phyloP scores from a whole-genome alignment of 2,888 invertebrate genomes.

The Drosophila diplacantha region DNA sequence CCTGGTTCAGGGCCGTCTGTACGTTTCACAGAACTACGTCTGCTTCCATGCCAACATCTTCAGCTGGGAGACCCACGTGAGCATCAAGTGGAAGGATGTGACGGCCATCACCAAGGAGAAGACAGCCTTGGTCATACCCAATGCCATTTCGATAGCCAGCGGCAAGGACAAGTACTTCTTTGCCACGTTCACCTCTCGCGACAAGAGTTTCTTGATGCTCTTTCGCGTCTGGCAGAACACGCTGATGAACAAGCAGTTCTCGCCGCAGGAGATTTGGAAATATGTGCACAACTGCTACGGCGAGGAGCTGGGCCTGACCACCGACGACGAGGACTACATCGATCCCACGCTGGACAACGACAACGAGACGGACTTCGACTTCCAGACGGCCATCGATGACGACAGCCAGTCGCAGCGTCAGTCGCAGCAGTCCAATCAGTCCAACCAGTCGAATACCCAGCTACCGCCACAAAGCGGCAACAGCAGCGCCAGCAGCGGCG shows the following conservation, averaged over 20 bases:
- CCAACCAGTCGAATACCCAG: constrained; percentile 38
- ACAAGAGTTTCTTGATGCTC: constrained; percentile 96
- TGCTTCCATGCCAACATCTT: constrained; percentile 99
- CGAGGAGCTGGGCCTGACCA: constrained; percentile 93
- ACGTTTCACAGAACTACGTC: constrained; percentile 95
- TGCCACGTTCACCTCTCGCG: constrained; percentile 94
- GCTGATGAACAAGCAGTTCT: constrained; percentile 91
- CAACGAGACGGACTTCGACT: constrained; percentile 64
- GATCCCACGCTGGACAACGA: constrained; percentile 78
- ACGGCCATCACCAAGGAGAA: constrained; percentile 96
- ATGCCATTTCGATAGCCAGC: constrained; percentile 93
- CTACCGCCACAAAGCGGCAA: constrained; percentile 62
- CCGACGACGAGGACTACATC: constrained; percentile 92
- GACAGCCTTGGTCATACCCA: constrained; percentile 95
- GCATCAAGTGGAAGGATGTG: constrained; percentile 92
- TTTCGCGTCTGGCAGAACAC: constrained; percentile 98
- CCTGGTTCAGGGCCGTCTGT: constrained; percentile 95
- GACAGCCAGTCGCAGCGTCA: constrained; percentile 53
- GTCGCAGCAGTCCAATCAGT: constrained; percentile 49
- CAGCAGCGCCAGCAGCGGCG: constrained; percentile 68
- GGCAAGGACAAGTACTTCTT: constrained; percentile 93
- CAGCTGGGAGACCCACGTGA: constrained; percentile 94
- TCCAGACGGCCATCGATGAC: constrained; percentile 66
- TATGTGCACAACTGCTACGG: constrained; percentile 96
- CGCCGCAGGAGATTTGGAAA: constrained; percentile 90